phyloP scores from a whole-genome alignment of 2,113 vertebrate genomes.

The Desmodus rotundus region DNA sequence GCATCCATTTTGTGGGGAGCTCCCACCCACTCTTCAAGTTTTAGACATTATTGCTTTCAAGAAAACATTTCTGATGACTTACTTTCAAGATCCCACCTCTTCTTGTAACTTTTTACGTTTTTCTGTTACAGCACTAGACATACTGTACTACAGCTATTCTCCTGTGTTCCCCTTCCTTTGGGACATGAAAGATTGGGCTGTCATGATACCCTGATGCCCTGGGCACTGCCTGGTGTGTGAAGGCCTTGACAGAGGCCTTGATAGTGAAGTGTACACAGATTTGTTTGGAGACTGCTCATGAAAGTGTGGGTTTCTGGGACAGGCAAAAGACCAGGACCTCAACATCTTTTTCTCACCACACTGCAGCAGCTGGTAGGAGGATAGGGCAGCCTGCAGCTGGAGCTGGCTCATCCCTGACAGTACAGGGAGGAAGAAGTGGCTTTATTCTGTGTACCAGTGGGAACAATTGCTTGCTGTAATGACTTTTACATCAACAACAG shows the following conservation, averaged over 20 bases:
- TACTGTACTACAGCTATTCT: background rate
- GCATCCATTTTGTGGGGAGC: accelerated
- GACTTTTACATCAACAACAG: background rate
- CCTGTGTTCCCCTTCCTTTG: background rate
- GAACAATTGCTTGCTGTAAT: background rate
- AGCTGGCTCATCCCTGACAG: background rate
- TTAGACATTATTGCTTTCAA: background rate
- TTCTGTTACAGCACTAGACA: accelerated
- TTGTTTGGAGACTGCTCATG: background rate
- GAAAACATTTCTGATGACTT: background rate
- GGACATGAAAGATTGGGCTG: background rate
- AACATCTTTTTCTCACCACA: accelerated
- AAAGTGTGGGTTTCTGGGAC: background rate
- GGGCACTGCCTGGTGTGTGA: background rate
- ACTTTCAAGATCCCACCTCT: background rate
- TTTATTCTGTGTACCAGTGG: background rate
- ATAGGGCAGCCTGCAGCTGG: too few species aligned
- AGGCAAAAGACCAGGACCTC: too few species aligned
- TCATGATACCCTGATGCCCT: background rate
- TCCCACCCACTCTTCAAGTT: accelerated
- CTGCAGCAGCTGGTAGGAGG: background rate
- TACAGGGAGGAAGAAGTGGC: background rate
- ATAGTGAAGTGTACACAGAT: accelerated
- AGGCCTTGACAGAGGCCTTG: background rate
- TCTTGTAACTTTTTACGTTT: background rate